Evolutionary conservation across 2,113 vertebrate genomes (phyloP).

Genomic region (Pterocles burchelli): DNA sequence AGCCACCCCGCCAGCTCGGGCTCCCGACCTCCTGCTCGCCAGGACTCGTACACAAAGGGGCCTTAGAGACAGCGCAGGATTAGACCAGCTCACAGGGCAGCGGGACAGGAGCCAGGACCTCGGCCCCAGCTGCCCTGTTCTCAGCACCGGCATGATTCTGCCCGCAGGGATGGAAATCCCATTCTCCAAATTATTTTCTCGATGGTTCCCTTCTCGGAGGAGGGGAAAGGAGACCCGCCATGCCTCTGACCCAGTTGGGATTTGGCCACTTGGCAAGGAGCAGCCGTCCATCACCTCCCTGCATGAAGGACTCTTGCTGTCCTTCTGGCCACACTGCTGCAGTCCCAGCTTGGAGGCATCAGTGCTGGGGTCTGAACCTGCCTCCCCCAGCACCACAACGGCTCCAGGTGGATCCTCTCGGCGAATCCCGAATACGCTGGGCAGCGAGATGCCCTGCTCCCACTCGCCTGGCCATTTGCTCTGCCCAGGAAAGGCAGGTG

Average conservation of each 20-base stretch:
- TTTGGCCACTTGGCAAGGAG: not conserved
- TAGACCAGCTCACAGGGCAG: not conserved
- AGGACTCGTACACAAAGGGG: not conserved
- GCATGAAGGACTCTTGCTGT: not conserved
- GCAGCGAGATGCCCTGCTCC: not conserved
- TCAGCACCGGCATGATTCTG: not conserved
- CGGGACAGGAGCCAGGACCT: not conserved
- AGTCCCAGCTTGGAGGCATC: not conserved
- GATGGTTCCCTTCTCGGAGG: not conserved
- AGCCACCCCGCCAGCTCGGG: rapidly evolving
- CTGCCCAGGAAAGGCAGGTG: not conserved
- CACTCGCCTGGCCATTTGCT: not conserved
- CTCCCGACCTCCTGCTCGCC: not conserved
- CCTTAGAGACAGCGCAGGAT: not conserved
- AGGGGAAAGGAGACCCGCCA: not conserved
- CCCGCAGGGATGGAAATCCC: not conserved
- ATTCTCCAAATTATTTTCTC: not conserved
- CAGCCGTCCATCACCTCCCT: not conserved
- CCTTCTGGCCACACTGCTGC: not conserved
- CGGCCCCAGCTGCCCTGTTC: not conserved
- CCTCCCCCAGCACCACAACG: rapidly evolving
- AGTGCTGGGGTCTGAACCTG: not conserved
- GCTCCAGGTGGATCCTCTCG: rapidly evolving
- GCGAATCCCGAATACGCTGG: rapidly evolving
- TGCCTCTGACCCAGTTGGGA: not conserved